Evolutionary conservation across 1,140 invertebrate species (phyloP), one percentile per base, ranked within the genome.

Genomic region (Thalassaphorura encarpata): DNA sequence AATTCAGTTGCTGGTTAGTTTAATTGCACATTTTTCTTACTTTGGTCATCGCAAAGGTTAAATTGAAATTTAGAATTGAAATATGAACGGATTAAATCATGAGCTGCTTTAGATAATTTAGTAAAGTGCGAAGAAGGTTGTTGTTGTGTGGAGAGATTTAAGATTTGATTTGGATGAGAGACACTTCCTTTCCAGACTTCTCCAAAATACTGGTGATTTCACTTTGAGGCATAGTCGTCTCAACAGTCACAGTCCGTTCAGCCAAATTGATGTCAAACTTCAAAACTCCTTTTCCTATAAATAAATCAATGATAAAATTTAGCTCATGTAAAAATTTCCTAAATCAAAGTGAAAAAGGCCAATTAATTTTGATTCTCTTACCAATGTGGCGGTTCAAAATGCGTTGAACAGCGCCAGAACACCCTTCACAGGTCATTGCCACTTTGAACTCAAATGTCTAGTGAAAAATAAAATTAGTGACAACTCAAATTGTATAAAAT

Each of bases 371-470:
- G 24, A 43, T 48, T 51, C 47, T 68, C 66, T 67, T 72, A 77
- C 83, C 83, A 73, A 80, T 79, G 54, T 85, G 72, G 71, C 87
- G 86, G 42, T 75, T 79, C 6, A 93, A 72, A 28, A 90, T 85
- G 68, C 82, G 78, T 67, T 86, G 80, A 3, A 91, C 84, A 43
- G 87, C 84, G 42, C 78, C 81, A 6, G 87, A 83, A 71, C 89
- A 93, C 21, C 89, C 88, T 69, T 86, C 85, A 69, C 89, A 93
- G 1, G 86, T 87, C 89, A 93, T 93, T 67, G 82, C 83, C 19
- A 92, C 87, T 66, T 82, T 80, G 69, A 86, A 93, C 71, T 84
- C 79, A 67, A 36, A 51, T 11, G 18, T 39, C 48, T 51, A 51
- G 8, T 11, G 42, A 21, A 21, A 8, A 43, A 43, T 89, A 81